Conservation (phyloP, 1,140 invertebrate species). For the Heterodera carotae region DNA sequence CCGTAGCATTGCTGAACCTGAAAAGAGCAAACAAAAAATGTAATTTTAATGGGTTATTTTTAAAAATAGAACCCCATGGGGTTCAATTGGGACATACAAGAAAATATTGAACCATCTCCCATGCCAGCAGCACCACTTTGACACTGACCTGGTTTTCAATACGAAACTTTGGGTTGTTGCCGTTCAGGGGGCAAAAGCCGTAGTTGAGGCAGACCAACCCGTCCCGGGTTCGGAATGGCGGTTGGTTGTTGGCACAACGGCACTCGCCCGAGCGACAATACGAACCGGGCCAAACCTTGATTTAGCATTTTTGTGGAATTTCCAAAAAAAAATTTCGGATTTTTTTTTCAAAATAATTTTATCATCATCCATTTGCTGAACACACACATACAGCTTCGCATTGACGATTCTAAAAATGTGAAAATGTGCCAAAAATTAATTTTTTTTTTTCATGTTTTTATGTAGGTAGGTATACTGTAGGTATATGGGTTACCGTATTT, state of each 20-base stretch:
- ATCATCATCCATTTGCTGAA: not conserved
- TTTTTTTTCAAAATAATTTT: not conserved
- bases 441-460: too few relatives aligned
- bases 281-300: conserved; percentile 56
- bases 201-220: conserved; percentile 64
- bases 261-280: conserved; percentile 63
- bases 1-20: conserved; percentile 65
- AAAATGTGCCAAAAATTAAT: too few relatives aligned
- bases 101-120: too few relatives aligned
- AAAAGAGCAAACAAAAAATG: not conserved
- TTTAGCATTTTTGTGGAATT: not conserved
- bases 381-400: conserved; percentile 57
- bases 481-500: too few relatives aligned
- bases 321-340: not conserved
- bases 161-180: conserved; percentile 65
- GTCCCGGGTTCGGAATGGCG: conserved; percentile 62
- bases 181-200: conserved; percentile 64
- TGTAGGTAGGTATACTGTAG: too few relatives aligned
- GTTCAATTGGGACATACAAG: too few relatives aligned
- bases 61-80: too few relatives aligned
- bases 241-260: conserved; percentile 64
- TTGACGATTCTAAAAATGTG: conserved; percentile 50
- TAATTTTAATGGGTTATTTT: not conserved
- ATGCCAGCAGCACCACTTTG: too few relatives aligned
- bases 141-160: conserved; percentile 64